Conservation (phyloP, 2,888 invertebrate species). For the Apomyelois bistriatella region DNA sequence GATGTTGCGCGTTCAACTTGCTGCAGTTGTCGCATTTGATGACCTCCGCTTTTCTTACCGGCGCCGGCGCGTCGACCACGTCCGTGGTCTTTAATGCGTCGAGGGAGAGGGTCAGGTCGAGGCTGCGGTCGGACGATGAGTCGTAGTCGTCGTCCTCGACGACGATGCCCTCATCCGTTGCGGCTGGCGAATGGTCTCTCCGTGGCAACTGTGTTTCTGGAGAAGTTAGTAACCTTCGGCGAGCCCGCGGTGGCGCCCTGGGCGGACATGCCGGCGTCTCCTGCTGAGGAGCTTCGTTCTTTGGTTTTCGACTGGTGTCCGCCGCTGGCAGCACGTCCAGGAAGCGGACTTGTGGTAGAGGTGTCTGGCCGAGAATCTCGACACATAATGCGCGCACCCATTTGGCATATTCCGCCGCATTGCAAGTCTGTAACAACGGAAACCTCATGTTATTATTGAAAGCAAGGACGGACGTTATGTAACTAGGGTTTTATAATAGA, state of each 20-base stretch:
- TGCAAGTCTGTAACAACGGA: constrained; percentile 82
- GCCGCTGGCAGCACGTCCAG: constrained; percentile 84
- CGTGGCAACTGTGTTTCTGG: constrained; percentile 62
- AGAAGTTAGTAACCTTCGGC: constrained; percentile 61
- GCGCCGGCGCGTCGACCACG: constrained; percentile 65
- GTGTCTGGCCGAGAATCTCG: constrained; percentile 87
- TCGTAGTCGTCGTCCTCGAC: constrained; percentile 78
- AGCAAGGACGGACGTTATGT: not conserved
- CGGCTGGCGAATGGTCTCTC: constrained; percentile 71
- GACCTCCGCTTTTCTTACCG: constrained; percentile 63
- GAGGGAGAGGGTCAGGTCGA: constrained; percentile 73
- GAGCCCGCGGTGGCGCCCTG: constrained; percentile 67
- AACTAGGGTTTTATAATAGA: constrained; percentile 2
- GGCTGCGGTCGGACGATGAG: constrained; percentile 79
- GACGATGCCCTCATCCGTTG: constrained; percentile 77
- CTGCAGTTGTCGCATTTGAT: constrained; percentile 72
- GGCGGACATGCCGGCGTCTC: constrained; percentile 61
- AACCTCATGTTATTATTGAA: constrained; percentile 5
- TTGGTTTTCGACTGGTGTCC: constrained; percentile 67
- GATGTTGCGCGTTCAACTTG: constrained; percentile 64
- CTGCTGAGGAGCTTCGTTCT: constrained; percentile 53
- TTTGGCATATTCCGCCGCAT: constrained; percentile 84
- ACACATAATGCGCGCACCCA: constrained; percentile 88
- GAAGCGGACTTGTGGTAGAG: constrained; percentile 85
- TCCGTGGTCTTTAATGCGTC: constrained; percentile 71